Base-by-base conservation (phyloP, 2,888 invertebrate species). In the Conus canariensis region DNA sequence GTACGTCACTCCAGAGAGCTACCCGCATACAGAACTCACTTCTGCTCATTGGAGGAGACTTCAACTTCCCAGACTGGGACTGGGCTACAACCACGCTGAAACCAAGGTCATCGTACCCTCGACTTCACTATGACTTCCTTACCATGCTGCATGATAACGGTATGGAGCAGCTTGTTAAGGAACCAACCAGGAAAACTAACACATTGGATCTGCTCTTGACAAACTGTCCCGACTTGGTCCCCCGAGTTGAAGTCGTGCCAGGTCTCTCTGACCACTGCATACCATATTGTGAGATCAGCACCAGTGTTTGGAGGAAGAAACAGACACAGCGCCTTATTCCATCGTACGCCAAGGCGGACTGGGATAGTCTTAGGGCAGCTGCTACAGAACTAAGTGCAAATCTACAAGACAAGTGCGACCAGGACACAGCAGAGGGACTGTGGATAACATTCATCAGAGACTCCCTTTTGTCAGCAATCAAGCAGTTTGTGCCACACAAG, bases 161-260 rank as follows among this genome's bases (percentile, higher is more conserved):
- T 67, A 16, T 87, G 22, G 87, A 87, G 70, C 87, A 87, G 19
- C 87, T 87, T 25, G 87, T 87, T 9, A 87, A 87, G 67, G 67
- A 87, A 56, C 67, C 87, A 59, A 87, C 87, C 22, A 87, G 45
- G 16, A 59, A 70, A 6, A 45, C 12, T 7, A 87, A 88, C 80
- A 77, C 88, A 5, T 25, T 88, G 74, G 88, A 88, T 25, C 59
- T 88, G 8, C 45, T 88, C 74, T 56, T 87, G 74, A 86, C 86
- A n/a, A 86, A 19, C 60, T 86, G 59, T n/a, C 86, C 86, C 16
- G 12, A 59, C 9, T 60, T 86, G 59, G 86, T 64, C 60, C 86
- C 86, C 10, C 86, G 64, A 12, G 64, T n/a, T 19, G 86, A 86
- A 86, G 86, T 64, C 16, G 86, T 86, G 9, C 86, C 86, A 19